phyloP scores from a whole-genome alignment of 2,113 vertebrate species.

The Opisthocomus hoazin region DNA sequence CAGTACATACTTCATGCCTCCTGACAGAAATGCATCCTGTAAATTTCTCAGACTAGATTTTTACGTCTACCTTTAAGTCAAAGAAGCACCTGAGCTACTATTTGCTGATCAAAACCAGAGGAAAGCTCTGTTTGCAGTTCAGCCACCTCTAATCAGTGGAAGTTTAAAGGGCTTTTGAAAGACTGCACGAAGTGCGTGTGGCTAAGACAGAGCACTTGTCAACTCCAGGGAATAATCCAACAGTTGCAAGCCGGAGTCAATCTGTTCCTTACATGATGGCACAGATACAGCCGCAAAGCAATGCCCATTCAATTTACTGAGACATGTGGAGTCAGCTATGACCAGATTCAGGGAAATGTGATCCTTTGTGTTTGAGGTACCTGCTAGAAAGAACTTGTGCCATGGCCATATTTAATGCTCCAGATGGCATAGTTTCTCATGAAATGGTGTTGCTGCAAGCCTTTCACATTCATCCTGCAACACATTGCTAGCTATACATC shows the following conservation, averaged over 20 bases:
- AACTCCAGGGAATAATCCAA: slow-evolving; percentile 11
- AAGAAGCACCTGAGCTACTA: not conserved
- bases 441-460: not conserved
- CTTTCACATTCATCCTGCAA: not conserved
- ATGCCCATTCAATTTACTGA: not conserved
- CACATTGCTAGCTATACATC: not conserved
- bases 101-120: slow-evolving; percentile 3
- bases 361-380: not conserved
- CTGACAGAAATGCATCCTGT: not conserved
- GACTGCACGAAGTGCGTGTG: not conserved
- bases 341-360: not conserved
- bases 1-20: not conserved
- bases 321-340: not conserved
- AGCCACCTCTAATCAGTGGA: slow-evolving; percentile 12
- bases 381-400: not conserved
- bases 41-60: not conserved
- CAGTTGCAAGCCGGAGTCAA: slow-evolving; percentile 11
- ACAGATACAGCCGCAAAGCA: not conserved
- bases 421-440: not conserved
- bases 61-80: not conserved
- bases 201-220: slow-evolving; percentile 36
- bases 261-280: not conserved
- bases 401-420: not conserved
- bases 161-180: slow-evolving; percentile 56
- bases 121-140: slow-evolving; percentile 3